phyloP scores from a whole-genome alignment of 2,797 vertebrate species.

The Momotus momota region DNA sequence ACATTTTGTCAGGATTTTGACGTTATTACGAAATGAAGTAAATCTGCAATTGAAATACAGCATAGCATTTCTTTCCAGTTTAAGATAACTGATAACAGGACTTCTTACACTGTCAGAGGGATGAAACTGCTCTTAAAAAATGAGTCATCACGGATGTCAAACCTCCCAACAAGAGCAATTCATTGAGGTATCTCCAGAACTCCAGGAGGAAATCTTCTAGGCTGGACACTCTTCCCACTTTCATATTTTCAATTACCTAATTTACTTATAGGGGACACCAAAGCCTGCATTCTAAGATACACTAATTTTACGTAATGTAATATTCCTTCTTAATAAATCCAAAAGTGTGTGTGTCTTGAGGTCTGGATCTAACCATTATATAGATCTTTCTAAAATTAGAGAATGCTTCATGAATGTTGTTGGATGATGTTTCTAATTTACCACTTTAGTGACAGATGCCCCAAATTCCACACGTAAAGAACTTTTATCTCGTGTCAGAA shows the following conservation, averaged over 20 bases:
- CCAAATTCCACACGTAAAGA: background rate
- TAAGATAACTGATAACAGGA: background rate
- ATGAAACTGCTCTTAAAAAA: background rate
- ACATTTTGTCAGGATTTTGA: background rate
- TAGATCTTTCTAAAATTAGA: slow-evolving; percentile 2
- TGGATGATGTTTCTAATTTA: background rate
- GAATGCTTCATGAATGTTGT: background rate
- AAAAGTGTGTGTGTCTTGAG: background rate
- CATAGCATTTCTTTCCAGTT: background rate
- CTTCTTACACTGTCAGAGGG: background rate
- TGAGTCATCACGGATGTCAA: background rate
- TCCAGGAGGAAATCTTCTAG: slow-evolving; percentile 3
- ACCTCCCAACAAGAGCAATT: background rate
- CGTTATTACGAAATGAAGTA: background rate
- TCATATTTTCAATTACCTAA: background rate
- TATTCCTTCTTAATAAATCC: slow-evolving; percentile 36
- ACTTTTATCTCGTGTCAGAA: background rate
- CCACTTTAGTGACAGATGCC: background rate
- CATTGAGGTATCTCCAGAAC: background rate
- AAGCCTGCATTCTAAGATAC: background rate
- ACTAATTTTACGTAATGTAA: slow-evolving; percentile 1
- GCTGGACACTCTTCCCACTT: slow-evolving; percentile 24
- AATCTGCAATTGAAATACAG: background rate
- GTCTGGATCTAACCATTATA: background rate
- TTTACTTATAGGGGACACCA: background rate